These are phyloP conservation scores for Eupithecia subumbrata DNA, from an alignment of 2,888 invertebrate genomes.

Conservation along the genomic window DNA sequence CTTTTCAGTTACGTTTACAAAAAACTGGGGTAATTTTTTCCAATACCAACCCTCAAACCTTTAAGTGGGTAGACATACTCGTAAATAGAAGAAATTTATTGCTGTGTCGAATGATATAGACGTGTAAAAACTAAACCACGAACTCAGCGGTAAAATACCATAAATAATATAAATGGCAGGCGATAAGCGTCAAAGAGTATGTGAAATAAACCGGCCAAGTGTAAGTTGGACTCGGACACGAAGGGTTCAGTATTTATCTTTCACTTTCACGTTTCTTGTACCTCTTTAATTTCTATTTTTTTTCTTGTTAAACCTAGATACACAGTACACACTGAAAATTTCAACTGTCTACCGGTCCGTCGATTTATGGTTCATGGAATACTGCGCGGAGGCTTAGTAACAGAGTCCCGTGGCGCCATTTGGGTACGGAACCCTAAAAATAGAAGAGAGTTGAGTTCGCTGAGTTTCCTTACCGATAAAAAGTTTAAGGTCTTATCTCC, in stretches of 20 bases:
- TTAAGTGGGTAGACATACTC: constrained; percentile 46
- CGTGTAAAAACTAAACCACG: constrained; percentile 48
- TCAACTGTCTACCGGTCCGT: neutral
- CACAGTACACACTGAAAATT: neutral
- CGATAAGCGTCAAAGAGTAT: constrained; percentile 58
- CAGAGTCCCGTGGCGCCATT: constrained; percentile 31
- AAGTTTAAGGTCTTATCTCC: constrained; percentile 18
- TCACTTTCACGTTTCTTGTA: neutral
- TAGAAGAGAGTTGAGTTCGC: constrained; percentile 14
- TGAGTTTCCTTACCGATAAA: constrained; percentile 19
- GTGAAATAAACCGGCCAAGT: constrained; percentile 13
- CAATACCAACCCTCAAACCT: constrained; percentile 34
- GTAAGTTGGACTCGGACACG: neutral
- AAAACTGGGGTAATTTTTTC: neutral
- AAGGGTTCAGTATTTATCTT: neutral
- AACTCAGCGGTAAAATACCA: constrained; percentile 52
- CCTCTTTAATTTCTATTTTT: no score
- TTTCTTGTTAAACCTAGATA: no score
- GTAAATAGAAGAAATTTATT: constrained; percentile 53
- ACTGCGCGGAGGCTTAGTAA: neutral
- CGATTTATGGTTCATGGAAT: neutral
- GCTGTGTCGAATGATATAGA: constrained; percentile 45
- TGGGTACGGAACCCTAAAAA: constrained; percentile 29
- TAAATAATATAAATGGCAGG: constrained; percentile 48
- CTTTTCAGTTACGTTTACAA: neutral